These are phyloP conservation scores for Marmota flaviventris DNA, from an alignment of 2,113 vertebrate species.

Conservation along the genomic window DNA sequence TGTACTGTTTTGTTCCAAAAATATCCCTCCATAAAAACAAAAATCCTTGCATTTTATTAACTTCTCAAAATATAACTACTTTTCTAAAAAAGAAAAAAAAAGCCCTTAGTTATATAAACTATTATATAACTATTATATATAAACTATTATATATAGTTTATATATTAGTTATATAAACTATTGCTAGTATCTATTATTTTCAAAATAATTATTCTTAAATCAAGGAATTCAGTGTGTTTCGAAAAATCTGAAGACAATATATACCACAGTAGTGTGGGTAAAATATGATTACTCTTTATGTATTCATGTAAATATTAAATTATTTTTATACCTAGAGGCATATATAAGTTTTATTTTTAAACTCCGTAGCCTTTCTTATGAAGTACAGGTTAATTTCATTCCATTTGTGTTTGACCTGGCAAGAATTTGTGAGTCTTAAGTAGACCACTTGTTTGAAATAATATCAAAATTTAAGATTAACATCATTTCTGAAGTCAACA, in stretches of 20 bases:
- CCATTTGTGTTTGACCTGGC: not conserved
- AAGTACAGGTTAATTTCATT: not conserved
- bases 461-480: not conserved
- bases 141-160: too few species aligned
- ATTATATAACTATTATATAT: too few species aligned
- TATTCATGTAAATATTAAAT: not conserved
- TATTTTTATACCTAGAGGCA: not conserved
- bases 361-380: not conserved
- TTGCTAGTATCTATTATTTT: not conserved
- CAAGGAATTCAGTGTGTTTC: not conserved
- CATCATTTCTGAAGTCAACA: not conserved
- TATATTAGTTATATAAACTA: not conserved
- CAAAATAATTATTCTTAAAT: conserved; percentile 4
- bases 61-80: not conserved
- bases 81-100: conserved; percentile 10
- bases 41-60: not conserved
- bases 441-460: not conserved
- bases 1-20: not conserved
- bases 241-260: not conserved
- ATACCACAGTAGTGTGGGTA: not conserved
- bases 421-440: not conserved
- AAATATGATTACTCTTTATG: not conserved
- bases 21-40: not conserved
- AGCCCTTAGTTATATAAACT: not conserved
- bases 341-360: not conserved